phyloP scores from a whole-genome alignment of 2,113 vertebrate species.

The Oreocharis arfaki region DNA sequence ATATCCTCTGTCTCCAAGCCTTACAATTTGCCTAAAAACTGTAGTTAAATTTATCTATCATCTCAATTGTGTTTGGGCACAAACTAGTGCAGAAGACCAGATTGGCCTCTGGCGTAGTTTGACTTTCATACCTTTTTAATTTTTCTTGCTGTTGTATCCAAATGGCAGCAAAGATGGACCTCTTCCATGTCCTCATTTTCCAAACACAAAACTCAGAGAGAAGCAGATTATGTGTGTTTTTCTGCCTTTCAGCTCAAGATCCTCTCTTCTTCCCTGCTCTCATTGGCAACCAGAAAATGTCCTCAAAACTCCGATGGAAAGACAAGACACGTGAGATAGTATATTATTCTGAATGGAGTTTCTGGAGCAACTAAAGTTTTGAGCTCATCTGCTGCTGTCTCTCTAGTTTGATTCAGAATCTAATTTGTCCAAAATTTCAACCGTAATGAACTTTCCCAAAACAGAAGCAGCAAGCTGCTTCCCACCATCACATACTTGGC shows the following conservation, averaged over 20 bases:
- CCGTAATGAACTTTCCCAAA: conserved; percentile 75
- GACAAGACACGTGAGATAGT: not conserved
- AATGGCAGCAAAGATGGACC: not conserved
- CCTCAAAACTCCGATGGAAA: not conserved
- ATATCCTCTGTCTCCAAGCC: not conserved
- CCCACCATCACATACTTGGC: conserved; percentile 75
- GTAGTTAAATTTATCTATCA: not conserved
- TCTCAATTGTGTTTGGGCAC: not conserved
- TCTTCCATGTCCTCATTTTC: not conserved
- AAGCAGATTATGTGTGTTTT: not conserved
- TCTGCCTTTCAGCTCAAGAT: not conserved
- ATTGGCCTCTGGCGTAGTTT: not conserved
- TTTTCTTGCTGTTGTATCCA: not conserved
- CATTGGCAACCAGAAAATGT: not conserved
- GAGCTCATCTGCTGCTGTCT: conserved; percentile 55
- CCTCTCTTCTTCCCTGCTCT: not conserved
- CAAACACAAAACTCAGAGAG: not conserved
- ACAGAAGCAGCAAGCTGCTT: conserved; percentile 81
- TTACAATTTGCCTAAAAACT: not conserved
- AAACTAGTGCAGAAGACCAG: not conserved
- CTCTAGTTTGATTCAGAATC: conserved; percentile 69
- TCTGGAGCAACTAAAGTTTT: conserved; percentile 64
- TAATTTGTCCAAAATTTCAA: conserved; percentile 73
- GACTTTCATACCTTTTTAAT: not conserved
- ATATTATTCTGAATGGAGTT: conserved; percentile 58